These are phyloP conservation scores for Euphysa ruthae DNA, from an alignment of 30 jellyfish, hydroid and myxozoan species.

Conservation along the genomic window DNA sequence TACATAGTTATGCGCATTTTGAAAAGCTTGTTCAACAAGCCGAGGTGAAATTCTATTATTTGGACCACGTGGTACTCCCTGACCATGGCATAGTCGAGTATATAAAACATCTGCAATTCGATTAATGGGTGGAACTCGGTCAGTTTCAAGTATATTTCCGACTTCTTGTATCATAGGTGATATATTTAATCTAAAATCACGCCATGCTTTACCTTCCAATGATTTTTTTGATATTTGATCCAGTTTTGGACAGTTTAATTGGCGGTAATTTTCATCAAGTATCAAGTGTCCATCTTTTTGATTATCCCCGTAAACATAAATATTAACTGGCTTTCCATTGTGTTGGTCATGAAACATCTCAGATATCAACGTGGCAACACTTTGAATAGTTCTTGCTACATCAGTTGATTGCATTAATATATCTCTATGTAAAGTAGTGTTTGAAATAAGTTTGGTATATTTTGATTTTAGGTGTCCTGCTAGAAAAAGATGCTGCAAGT, in stretches of 20 bases:
- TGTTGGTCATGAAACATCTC: conserved; percentile 50
- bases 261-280: conserved; percentile 21
- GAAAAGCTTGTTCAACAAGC: conserved; percentile 39
- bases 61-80: conserved; percentile 63
- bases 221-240: conserved; percentile 16
- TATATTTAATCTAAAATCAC: conserved; percentile 5
- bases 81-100: conserved; percentile 66
- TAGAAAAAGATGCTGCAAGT: conserved; percentile 56
- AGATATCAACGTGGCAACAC: conserved; percentile 78
- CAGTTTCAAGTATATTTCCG: conserved; percentile 22
- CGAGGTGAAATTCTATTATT: conserved; percentile 32
- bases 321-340: neutral
- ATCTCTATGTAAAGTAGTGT: conserved; percentile 1
- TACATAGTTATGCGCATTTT: conserved; percentile 25
- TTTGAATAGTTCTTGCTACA: conserved; percentile 82
- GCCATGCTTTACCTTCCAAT: neutral
- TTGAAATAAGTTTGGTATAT: conserved; percentile 26
- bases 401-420: conserved; percentile 57
- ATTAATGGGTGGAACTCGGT: conserved; percentile 45
- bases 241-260: conserved; percentile 41
- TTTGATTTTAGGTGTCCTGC: conserved; percentile 48
- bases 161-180: conserved; percentile 17
- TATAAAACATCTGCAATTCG: conserved; percentile 49
- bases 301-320: conserved; percentile 28
- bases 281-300: conserved; percentile 59